Percentiles rank a stretch among this genome's conserved stretches.
Conservation (phyloP, 2,888 invertebrate species). For the Actias luna region DNA sequence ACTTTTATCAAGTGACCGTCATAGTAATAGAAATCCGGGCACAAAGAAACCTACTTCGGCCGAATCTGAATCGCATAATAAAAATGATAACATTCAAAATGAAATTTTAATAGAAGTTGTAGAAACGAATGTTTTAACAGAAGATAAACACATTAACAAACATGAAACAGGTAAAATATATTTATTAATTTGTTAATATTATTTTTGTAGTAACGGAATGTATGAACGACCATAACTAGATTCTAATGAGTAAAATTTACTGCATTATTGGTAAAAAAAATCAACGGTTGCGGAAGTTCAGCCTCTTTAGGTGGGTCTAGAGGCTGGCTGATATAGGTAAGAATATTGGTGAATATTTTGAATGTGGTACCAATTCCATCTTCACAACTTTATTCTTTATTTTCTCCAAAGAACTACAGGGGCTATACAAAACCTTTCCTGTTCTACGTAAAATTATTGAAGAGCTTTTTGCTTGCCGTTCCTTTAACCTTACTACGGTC, state of each 20-base stretch:
- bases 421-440: too few relatives aligned
- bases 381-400: not conserved
- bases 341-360: too few relatives aligned
- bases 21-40: slow-evolving; percentile 68
- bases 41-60: slow-evolving; percentile 68
- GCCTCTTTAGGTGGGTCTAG: not conserved
- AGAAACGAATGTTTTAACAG: slow-evolving; percentile 83
- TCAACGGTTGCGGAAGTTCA: not conserved
- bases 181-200: not conserved
- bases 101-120: slow-evolving; percentile 85
- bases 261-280: too few relatives aligned
- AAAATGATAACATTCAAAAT: slow-evolving; percentile 82
- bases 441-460: not conserved
- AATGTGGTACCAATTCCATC: not conserved
- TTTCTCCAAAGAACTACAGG: not conserved
- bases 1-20: slow-evolving; percentile 64
- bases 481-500: not conserved
- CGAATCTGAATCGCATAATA: slow-evolving; percentile 77
- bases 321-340: not conserved
- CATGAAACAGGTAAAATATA: slow-evolving; percentile 68
- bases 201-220: not conserved
- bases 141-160: slow-evolving; percentile 76
- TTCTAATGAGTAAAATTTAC: too few relatives aligned
- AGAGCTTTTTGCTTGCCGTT: not conserved
- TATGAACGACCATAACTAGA: too few relatives aligned